Base-by-base conservation (phyloP, 2,888 invertebrate genomes). In the Sipunculus nudus region DNA sequence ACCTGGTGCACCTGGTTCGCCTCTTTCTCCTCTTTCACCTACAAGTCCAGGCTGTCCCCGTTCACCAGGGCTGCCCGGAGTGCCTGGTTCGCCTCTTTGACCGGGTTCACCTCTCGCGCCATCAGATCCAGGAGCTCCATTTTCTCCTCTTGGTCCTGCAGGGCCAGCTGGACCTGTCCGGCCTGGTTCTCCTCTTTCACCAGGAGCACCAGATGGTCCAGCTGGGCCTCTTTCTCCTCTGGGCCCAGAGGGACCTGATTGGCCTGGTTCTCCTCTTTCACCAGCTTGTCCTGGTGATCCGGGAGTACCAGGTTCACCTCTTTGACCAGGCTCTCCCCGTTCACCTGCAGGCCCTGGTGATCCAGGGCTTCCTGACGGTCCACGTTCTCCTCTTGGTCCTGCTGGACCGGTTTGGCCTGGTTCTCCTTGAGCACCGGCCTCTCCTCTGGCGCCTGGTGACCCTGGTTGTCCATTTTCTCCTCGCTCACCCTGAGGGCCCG, bases 1-100 rank as follows among this genome's bases (percentile, higher is more conserved):
- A 25, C 59, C 59, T 25, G n/a, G 16, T 8, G 8, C 28, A 26
- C 58, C 39, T n/a, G 31, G 31, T 23, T 65, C 67, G 31, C n/a
- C 65, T 62, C 26, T n/a, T n/a, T n/a, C n/a, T 4, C 56, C 48
- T 39, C 10, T 10, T 45, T 31, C 28, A 31, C 59, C 59, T 39
- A 3, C 6, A 2, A 31, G 50, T 53, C 59, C 59, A 31, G 53
- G 10, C 26, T 28, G 38, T 3, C 59, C 59, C 38, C 25, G 32
- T 21, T 39, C 40, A n/a, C 66, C 66, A 32, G 25, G 19, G 10
- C n/a, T 25, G 10, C 63, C 59, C 25, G 53, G 32, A 25, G 49
- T 23, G 1, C 63, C 63, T 16, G 28, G 48, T 46, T 31, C 13
- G 19, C 59, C 58, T n/a, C 6, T 28, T 26, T 23, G 19, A 32